Base-by-base conservation (phyloP, 2,113 vertebrate species). In the Prunella himalayana region DNA sequence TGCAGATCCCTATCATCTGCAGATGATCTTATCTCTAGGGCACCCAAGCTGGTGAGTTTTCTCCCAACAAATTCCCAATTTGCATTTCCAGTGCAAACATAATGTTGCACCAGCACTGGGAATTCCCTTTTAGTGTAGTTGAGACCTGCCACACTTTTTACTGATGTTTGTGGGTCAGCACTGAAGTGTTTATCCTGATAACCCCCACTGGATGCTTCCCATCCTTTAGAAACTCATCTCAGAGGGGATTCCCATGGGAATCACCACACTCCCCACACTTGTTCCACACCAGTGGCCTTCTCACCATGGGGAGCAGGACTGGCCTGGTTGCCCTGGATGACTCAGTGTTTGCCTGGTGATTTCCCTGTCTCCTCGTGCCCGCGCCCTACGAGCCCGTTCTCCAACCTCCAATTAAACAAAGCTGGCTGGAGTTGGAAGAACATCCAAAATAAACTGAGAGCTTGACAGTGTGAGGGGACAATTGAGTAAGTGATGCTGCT, bases 401-500 rank as follows among this genome's bases (percentile, higher is more conserved):
- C 68, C 82, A 96, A n/a, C 80, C 90, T 90, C 77, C 92, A 94
- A 94, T 80, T 92, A 97, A 94, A 95, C 61, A 75, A 93, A 88
- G 80, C 49, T 3, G 10, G 9, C 68, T 84, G 65, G 30, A 75
- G 64, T 35, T 92, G 94, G 88, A 95, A 93, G 92, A 88, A 78
- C 61, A 84, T 96, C 94, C 96, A 97, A 96, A 96, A 94, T 86
- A 96, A 96, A 96, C 93, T 14, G 65, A 91, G 86, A 49, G 37
- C 45, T 92, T 93, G 80, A 96, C 85, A 71, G 83, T 23, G 44
- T 22, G 80, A 84, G 86, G 53, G 71, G 94, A 70, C 94, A 95
- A 56, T 7, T 83, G 82, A 91, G 56, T 89, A 90, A 95, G 87
- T 82, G 77, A 93, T 96, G 88, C 61, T 81, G 72, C 88, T 95